Base-by-base conservation (phyloP, 1,140 invertebrate genomes). In the Drosophila watanabei region DNA sequence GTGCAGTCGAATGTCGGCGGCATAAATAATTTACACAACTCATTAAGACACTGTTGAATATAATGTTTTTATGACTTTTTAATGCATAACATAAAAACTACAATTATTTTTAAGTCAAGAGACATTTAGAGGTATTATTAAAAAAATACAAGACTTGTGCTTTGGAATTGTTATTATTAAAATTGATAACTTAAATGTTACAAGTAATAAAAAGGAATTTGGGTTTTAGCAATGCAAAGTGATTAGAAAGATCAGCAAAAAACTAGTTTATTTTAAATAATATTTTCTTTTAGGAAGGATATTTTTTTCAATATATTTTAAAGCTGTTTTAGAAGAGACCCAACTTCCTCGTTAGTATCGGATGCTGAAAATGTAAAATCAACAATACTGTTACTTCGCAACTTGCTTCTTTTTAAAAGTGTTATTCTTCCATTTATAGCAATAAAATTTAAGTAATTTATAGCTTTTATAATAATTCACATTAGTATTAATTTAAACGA, bases 61-160 rank as follows among this genome's bases (percentile, higher is more conserved):
- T 90, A 89, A 89, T 89, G 75, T 52, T 80, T 89, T 89, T 89
- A 89, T 72, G 82, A 76, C 86, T 80, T 57, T 90, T 90, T 89
- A 89, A 89, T 90, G 86, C 65, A 76, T 49, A 48, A 60, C 71
- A 59, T 79, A 81, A 75, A 75, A 84, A 81, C 59, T 70, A 78
- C 85, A 84, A 65, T 24, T n/a, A 30, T 18, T 32, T 65, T 3
- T n/a, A 43, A 60, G 32, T 24, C 14, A 60, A 60, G n/a, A 5
- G 33, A 5, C 30, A 54, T 20, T 54, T 20, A 33, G 30, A 9
- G 52, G 32, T 32, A 51, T 30, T 35, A 20, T 24, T 20, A 9
- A 8, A 35, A 33, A 18, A 14, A 35, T 35, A 4, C 2, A 9
- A 14, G 4, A 9, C 7, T 4, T 35, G 8, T 14, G 30, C 6